Percentiles rank a stretch among this genome's conserved stretches.
phyloP scores from a whole-genome alignment of 2,113 vertebrate species.

The Acanthochromis polyacanthus region DNA sequence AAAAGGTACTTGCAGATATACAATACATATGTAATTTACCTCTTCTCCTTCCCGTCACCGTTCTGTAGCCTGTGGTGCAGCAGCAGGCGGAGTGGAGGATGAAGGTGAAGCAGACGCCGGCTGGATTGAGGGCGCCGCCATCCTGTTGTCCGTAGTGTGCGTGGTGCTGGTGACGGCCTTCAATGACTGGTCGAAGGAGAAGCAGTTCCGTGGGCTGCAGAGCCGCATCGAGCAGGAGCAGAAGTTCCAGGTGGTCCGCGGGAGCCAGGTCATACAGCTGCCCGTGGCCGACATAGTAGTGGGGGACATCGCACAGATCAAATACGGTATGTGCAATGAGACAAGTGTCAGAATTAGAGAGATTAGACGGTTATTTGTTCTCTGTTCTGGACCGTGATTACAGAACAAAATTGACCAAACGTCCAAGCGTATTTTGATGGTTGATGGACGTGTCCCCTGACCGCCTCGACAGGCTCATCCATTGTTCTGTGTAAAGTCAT shows the following conservation, averaged over 20 bases:
- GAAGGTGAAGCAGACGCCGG: slow-evolving; percentile 96
- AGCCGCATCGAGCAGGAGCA: slow-evolving; percentile 99
- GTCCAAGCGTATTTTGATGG: slow-evolving; percentile 6
- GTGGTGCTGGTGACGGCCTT: slow-evolving; percentile 98
- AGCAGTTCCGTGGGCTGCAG: slow-evolving; percentile 97
- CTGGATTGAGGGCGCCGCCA: slow-evolving; percentile 98
- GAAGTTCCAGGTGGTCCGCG: slow-evolving; percentile 96
- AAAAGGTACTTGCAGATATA: not conserved
- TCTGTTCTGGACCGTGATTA: not conserved
- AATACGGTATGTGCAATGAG: slow-evolving; percentile 89
- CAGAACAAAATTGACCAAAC: slow-evolving; percentile 7
- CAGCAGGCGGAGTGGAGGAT: slow-evolving; percentile 89
- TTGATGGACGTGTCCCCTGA: not conserved
- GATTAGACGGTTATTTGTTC: not conserved
- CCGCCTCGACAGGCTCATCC: not conserved
- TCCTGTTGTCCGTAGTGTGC: slow-evolving; percentile 96
- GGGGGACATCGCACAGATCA: slow-evolving; percentile 97
- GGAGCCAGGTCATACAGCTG: slow-evolving; percentile 94
- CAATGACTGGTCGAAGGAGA: slow-evolving; percentile 99
- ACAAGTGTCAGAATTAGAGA: not conserved
- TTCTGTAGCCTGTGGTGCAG: slow-evolving; percentile 88
- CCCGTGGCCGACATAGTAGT: slow-evolving; percentile 96
- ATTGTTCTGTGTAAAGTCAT: slow-evolving; percentile 46
- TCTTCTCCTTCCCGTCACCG: slow-evolving; percentile 6
- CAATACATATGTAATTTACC: not conserved